Evolutionary conservation across 2,888 invertebrate species (phyloP), one percentile per base, ranked within the genome.

Genomic region (Chironomus tentans): DNA sequence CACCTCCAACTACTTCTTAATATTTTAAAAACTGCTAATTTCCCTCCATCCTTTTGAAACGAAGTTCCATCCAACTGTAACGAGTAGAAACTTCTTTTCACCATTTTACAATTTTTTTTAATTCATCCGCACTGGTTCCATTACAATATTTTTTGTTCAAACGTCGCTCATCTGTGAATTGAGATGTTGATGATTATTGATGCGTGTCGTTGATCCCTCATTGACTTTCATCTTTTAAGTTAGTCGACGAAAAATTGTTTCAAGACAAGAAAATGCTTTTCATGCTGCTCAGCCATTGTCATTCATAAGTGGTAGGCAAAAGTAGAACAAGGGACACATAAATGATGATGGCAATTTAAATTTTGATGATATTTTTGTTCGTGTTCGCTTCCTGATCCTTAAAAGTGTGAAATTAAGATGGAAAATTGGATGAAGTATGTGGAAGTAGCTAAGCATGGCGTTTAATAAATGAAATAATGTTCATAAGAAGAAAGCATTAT

Each of bases 131-230:
- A n/a, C 18, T 18, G 56, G 38, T 38, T 38, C 56, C 56, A 56
- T 56, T 56, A 18, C 56, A 7, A 6, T 24, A 13, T 21, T 24
- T 5, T 13, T 65, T 65, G 7, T 24, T 24, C 12, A 4, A 24
- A 22, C 65, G 22, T 22, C 65, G 65, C 65, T 65, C 65, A 65
- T 65, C 22, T 24, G 65, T 24, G 61, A 74, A 74, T 74, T 74
- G 74, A 74, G 74, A 74, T 74, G 74, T 48, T 56, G 56, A 74
- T 68, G 68, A 74, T 74, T 74, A 74, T 74, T 74, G 74, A 74
- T 74, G 74, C 74, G 74, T 74, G 65, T 47, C 62, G 65, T 62
- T 74, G 74, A 74, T 74, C 74, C 73, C 61, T 46, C 68, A 65
- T 65, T 47, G 68, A 74, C 68, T 74, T 74, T 62, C 62, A 22